Evolutionary conservation across 2,113 vertebrate species (phyloP), one percentile per base, ranked within the genome.

Genomic region (Amblyopsis rosae): DNA sequence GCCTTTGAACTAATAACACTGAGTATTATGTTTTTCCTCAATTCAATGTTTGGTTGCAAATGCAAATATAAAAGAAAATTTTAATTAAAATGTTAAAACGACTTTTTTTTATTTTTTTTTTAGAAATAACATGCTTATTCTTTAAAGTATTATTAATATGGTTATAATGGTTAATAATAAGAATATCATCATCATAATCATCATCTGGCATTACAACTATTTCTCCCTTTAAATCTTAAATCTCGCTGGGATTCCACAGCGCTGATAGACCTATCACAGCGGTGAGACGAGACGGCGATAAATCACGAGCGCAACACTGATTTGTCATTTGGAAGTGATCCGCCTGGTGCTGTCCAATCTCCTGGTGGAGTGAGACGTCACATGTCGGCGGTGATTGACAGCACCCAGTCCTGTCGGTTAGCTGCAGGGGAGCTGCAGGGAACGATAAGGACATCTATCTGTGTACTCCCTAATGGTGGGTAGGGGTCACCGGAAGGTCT

Each of bases 391-490:
- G 65, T 90, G 89, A 93, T 80, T 90, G 92, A 92, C 89, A 89
- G 79, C 65, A 77, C 80, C 75, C 85, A 89, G 87, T 80, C 82
- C 73, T 76, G 80, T 86, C 81, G 70, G 87, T 70, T 83, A 70
- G 85, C 86, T 89, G 88, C 79, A 67, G 84, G 87, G 80, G 84
- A 80, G 85, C 87, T 91, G 87, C 85, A 83, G 85, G 84, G 80
- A 74, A 76, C 88, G 92, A 91, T 93, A 91, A 92, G 89, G 83
- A 83, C 82, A 85, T 84, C 85, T 86, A 84, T 86, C 81, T 79
- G 83, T 74, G 84, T 85, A 77, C 80, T 72, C 76, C 78, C 82
- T 87, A 88, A 90, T 89, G 80, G 84, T 81, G 69, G 69, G 65
- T 51, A 32, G 74, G 86, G 88, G 87, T 91, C 87, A 89, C 68